Percentiles rank a stretch among this genome's conserved stretches.
These are phyloP conservation scores for Acleris literana DNA, from an alignment of 2,888 invertebrate species.

Conservation along the genomic window DNA sequence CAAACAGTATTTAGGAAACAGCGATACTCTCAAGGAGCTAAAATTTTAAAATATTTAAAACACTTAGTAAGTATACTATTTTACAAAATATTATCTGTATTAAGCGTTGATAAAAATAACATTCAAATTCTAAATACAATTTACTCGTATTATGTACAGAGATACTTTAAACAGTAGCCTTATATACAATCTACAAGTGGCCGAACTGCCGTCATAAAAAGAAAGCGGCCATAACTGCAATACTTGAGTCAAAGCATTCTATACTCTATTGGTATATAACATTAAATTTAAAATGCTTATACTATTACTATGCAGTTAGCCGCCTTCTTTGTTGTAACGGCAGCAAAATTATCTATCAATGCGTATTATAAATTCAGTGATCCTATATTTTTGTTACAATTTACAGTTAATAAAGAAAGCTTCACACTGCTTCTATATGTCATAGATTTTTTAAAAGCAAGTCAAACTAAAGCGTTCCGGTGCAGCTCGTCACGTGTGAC, in stretches of 20 bases:
- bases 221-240: no score
- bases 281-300: no score
- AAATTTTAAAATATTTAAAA: slow-evolving; percentile 51
- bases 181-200: slow-evolving; percentile 27
- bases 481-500: no score
- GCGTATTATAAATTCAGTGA: slow-evolving; percentile 14
- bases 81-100: slow-evolving; percentile 46
- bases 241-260: no score
- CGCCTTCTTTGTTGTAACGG: no score
- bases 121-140: slow-evolving; percentile 30
- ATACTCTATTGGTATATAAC: no score
- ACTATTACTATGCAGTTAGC: no score
- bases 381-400: slow-evolving; percentile 13
- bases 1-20: slow-evolving; percentile 46
- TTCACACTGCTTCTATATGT: neutral
- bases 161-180: slow-evolving; percentile 59
- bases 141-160: slow-evolving; percentile 54
- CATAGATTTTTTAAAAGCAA: neutral
- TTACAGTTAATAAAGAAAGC: neutral
- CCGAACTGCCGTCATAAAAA: neutral
- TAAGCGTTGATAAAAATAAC: slow-evolving; percentile 57
- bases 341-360: slow-evolving; percentile 3
- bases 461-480: no score
- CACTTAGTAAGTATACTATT: slow-evolving; percentile 49
- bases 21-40: slow-evolving; percentile 46